Evolutionary conservation across 1,140 invertebrate species (phyloP), one percentile per base, ranked within the genome.

Genomic region (Melipona quadrifasciata): DNA sequence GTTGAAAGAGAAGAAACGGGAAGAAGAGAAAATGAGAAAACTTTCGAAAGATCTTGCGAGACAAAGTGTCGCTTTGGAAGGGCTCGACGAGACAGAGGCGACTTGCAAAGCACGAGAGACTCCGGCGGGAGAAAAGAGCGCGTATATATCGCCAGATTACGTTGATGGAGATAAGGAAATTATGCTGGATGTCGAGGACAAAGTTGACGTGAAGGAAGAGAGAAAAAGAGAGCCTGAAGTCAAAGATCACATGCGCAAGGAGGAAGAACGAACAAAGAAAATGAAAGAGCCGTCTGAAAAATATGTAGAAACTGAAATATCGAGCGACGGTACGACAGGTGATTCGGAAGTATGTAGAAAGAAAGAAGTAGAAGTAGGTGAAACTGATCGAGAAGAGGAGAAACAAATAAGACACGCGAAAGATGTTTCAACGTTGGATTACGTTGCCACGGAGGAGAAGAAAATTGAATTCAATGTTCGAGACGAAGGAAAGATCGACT

Each of bases 261-360:
- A 47, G 27, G 2, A 2, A 53, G 27, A 68, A 31, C 14, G 34
- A 34, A 53, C 31, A 55, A 11, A 58, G 8, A 31, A 80, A 17
- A 57, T 57, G 27, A 31, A 86, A n/a, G 27, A 85, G 71, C 3
- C 57, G 61, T 24, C 17, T 24, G 24, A 71, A 57, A 8, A 77
- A 67, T 57, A 86, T 34, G 21, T 34, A 74, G 57, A 70, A 24
- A n/a, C n/a, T 70, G 58, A 88, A 68, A 70, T 53, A 11, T 2
- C 31, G 55, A 65, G 34, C 39, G 19, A n/a, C 31, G 77, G 31
- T 47, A 16, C 27, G 3, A 2, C n/a, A 10, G 12, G 47, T 31
- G 58, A 85, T 58, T 65, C n/a, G 53, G n/a, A 64, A 1, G 27
- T 34, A 47, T 1, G 6, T 47, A 17, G 61, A 27, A n/a, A 57